phyloP scores from a whole-genome alignment of 2,888 invertebrate species.

The Eristalis tenax region DNA sequence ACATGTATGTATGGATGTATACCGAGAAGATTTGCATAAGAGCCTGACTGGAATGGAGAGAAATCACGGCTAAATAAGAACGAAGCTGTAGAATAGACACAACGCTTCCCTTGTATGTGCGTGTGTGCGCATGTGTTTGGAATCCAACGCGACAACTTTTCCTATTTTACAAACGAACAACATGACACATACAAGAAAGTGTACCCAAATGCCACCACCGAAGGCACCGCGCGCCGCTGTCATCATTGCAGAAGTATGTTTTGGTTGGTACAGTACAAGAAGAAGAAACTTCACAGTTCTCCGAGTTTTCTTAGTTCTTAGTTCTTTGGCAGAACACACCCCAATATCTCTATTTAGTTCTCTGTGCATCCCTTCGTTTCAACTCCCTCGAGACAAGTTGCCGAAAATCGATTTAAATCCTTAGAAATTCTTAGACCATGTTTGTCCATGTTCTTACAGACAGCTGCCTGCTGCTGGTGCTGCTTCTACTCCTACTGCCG shows the following conservation, averaged over 20 bases:
- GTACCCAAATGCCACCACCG: not conserved
- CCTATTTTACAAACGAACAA: slow-evolving; percentile 12
- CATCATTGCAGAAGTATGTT: not conserved
- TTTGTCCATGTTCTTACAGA: slow-evolving; percentile 22
- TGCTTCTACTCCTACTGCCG: not conserved
- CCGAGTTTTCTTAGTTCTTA: not conserved
- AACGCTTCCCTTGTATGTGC: not conserved
- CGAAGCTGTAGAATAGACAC: not conserved
- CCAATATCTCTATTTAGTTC: not conserved
- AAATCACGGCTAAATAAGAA: slow-evolving; percentile 20
- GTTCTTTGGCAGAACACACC: slow-evolving; percentile 1
- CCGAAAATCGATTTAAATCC: slow-evolving; percentile 23
- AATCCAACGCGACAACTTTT: slow-evolving; percentile 24
- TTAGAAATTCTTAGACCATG: slow-evolving; percentile 13
- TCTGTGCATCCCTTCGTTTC: not conserved
- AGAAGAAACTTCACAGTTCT: not conserved
- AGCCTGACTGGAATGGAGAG: slow-evolving; percentile 10
- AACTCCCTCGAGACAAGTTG: not conserved
- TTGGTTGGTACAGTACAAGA: not conserved
- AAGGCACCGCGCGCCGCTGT: not conserved
- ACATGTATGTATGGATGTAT: too few relatives aligned
- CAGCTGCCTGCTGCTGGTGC: slow-evolving; percentile 17
- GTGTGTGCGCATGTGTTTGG: slow-evolving; percentile 10
- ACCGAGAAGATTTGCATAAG: slow-evolving; percentile 33
- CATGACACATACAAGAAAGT: slow-evolving; percentile 18